Evolutionary conservation across 2,888 invertebrate genomes (phyloP).

Genomic region (Pyrochroa serraticornis): DNA sequence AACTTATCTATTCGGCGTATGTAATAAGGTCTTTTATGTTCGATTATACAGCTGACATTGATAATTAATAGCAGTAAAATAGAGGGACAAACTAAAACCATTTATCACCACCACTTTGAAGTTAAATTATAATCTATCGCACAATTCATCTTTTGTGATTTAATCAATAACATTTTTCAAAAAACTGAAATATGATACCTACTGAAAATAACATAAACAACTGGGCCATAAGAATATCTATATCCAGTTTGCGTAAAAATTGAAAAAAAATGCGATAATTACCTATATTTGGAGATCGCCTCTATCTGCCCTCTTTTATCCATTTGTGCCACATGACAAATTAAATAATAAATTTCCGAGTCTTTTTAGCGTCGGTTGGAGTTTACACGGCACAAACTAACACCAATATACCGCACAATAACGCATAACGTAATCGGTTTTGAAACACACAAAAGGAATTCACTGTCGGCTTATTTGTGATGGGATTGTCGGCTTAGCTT

Average conservation of each 20-base stretch:
- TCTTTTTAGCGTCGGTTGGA: constrained; percentile 3
- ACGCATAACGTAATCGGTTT: constrained; percentile 9
- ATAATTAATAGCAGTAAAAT: constrained; percentile 41
- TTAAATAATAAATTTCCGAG: constrained; percentile 15
- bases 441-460: constrained; percentile 25
- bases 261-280: background rate
- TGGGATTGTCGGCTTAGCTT: constrained; percentile 34
- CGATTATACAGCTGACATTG: constrained; percentile 40
- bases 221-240: constrained; percentile 17
- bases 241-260: constrained; percentile 21
- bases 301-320: constrained; percentile 22
- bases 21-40: constrained; percentile 37
- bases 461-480: constrained; percentile 29
- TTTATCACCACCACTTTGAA: constrained; percentile 37
- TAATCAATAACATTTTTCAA: constrained; percentile 4
- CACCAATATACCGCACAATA: constrained; percentile 19
- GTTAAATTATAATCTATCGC: constrained; percentile 33
- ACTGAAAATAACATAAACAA: constrained; percentile 5
- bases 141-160: constrained; percentile 16
- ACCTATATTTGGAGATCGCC: constrained; percentile 22
- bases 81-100: constrained; percentile 37
- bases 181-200: background rate
- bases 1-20: constrained; percentile 27
- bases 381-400: constrained; percentile 11
- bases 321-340: constrained; percentile 30